These are phyloP conservation scores for Stratiomys singularior DNA, from an alignment of 2,888 invertebrate species.

Conservation along the genomic window DNA sequence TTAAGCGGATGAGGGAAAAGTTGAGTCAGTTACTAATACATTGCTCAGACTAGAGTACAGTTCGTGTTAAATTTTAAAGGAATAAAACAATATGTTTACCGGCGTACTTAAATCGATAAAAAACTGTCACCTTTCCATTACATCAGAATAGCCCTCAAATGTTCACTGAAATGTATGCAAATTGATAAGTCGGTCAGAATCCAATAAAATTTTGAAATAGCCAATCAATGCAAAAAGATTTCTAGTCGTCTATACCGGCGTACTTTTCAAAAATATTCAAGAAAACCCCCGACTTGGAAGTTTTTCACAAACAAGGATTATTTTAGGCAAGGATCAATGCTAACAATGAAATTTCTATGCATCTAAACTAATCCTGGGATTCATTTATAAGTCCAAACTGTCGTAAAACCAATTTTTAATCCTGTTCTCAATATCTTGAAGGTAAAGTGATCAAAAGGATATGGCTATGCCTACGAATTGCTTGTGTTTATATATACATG, in stretches of 20 bases:
- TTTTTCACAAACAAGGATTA: conserved; percentile 27
- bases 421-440: conserved; percentile 47
- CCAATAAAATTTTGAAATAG: neutral
- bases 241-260: too few species aligned
- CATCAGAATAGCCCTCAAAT: too few species aligned
- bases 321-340: neutral
- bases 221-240: neutral
- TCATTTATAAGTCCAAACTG: conserved; percentile 22
- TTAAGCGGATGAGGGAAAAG: too few species aligned
- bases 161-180: too few species aligned
- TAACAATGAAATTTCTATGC: conserved; percentile 18
- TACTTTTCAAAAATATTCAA: neutral
- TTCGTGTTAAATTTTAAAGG: too few species aligned
- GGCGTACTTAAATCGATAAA: too few species aligned
- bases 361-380: neutral
- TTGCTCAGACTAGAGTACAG: too few species aligned
- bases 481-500: too few species aligned
- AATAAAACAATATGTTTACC: too few species aligned
- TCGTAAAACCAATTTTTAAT: conserved; percentile 45
- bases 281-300: neutral
- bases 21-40: too few species aligned
- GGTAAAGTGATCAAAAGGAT: conserved; percentile 38
- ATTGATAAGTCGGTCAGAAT: neutral
- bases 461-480: neutral
- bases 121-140: too few species aligned